These are phyloP conservation scores for Folsomia candida DNA, from an alignment of 2,888 invertebrate genomes.

Conservation along the genomic window DNA sequence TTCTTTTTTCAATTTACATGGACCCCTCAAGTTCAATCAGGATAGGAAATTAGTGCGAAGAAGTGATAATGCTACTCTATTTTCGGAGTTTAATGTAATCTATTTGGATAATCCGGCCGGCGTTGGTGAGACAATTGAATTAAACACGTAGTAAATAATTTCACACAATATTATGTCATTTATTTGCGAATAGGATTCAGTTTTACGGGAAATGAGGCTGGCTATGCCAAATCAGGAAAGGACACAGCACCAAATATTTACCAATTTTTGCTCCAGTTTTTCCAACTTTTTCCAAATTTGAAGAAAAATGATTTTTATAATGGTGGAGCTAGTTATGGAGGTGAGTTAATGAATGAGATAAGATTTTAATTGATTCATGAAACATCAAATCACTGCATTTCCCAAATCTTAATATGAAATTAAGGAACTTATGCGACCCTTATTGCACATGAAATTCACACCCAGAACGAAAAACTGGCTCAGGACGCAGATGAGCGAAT, in stretches of 20 bases:
- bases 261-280: slow-evolving; percentile 28
- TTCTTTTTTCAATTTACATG: slow-evolving; percentile 55
- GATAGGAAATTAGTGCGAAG: slow-evolving; percentile 52
- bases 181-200: slow-evolving; percentile 36
- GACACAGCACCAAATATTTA: slow-evolving; percentile 24
- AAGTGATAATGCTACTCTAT: slow-evolving; percentile 52
- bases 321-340: slow-evolving; percentile 30
- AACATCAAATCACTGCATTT: not conserved
- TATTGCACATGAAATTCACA: slow-evolving; percentile 22
- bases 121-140: slow-evolving; percentile 48
- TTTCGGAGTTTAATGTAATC: slow-evolving; percentile 53
- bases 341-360: too few species aligned
- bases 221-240: slow-evolving; percentile 15
- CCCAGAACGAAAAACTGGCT: slow-evolving; percentile 60
- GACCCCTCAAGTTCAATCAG: slow-evolving; percentile 30
- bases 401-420: too few species aligned
- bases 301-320: slow-evolving; percentile 27
- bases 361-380: too few species aligned
- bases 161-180: too few species aligned
- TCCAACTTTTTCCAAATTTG: slow-evolving; percentile 31
- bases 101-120: slow-evolving; percentile 56
- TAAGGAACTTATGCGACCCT: slow-evolving; percentile 20
- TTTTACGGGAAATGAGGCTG: slow-evolving; percentile 28
- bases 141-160: not conserved
- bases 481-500: slow-evolving; percentile 54